Base-by-base conservation (phyloP, 2,113 vertebrate genomes). In the Camelus dromedarius region DNA sequence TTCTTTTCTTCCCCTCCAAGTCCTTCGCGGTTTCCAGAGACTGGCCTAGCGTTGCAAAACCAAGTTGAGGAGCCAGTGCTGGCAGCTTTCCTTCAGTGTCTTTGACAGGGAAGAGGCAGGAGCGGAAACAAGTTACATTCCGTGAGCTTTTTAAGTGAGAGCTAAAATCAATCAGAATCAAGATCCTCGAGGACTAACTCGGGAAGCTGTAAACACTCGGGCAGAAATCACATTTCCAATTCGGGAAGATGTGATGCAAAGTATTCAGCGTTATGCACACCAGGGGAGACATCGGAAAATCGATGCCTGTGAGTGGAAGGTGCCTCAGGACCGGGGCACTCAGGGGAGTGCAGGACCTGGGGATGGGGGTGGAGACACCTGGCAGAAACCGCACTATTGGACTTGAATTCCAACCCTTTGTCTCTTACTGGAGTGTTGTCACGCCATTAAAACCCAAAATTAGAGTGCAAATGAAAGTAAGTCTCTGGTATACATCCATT, bases 21-120 rank as follows among this genome's bases (percentile, higher is more conserved):
- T 28, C 14, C 60, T 80, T 64, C 7, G 24, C 56, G 22, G 62
- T 87, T 96, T 93, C 60, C 28, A 54, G 46, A 81, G 38, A 60
- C n/a, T 75, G 56, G 26, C 22, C 89, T 79, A 73, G 50, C 24
- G 42, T 35, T 81, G 26, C 5, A 22, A 69, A 15, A 52, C 56
- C 15, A 0, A 75, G 58, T 19, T 5, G 12, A 32, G 64, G 46
- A 28, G 38, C 20, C 9, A 18, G n/a, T 77, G 15, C 10, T 22
- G 13, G 1, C 4, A 42, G 67, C 46, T 93, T 82, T 87, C 72
- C 38, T 69, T 82, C 76, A 75, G 82, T 35, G 18, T 62, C 2
- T 70, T 42, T 48, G 38, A 46, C n/a, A 14, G 9, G 26, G 9
- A 38, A 89, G 28, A 46, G 38, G 72, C 54, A 60, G 42, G 2